Evolutionary conservation across 1,140 invertebrate genomes (phyloP), one percentile per base, ranked within the genome.

Genomic region (Alviniconcha marisindica): DNA sequence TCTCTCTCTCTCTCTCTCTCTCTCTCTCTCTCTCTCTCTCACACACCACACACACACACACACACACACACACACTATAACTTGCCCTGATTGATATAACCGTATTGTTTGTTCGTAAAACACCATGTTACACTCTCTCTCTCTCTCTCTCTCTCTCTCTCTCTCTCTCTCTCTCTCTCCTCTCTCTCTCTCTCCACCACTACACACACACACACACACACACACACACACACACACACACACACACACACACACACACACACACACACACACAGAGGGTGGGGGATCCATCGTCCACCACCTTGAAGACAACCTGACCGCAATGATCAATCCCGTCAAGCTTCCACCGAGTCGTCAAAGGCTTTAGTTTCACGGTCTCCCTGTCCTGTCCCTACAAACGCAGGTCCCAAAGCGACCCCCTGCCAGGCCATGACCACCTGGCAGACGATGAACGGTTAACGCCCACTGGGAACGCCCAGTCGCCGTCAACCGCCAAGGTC

Each of bases 111-210:
- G 21, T 51, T 51, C 21, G 1, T 21, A 1, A 21, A 15, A 12
- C 48, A 51, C 1, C 48, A 51, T 21, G 21, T 74, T 21, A 31
- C 71, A 31, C 71, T 74, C 71, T 74, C 71, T 74, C 71, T 74
- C 71, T 74, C 71, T 74, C 71, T 74, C 71, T 74, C 71, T 74
- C 21, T 38, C 33, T 74, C 71, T 74, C 71, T 28, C 33, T 74
- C 44, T 48, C 44, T 48, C 44, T 18, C 7, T 60, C 24, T 60
- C 4, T 28, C 10, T 4, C 48, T 14, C 3, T 31, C 36, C 74
- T 44, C 40, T 48, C 40, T 44, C 28, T 0, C 42, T 2, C 36
- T 24, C 36, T 0, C 42, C 36, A 40, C 36, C 38, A 10, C 12
- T 0, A 12, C n/a, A 36, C 24, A 12, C 48, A 12, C 0, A 12